Base-by-base conservation (phyloP, 1,140 invertebrate genomes). In the Plutomurus gul region DNA sequence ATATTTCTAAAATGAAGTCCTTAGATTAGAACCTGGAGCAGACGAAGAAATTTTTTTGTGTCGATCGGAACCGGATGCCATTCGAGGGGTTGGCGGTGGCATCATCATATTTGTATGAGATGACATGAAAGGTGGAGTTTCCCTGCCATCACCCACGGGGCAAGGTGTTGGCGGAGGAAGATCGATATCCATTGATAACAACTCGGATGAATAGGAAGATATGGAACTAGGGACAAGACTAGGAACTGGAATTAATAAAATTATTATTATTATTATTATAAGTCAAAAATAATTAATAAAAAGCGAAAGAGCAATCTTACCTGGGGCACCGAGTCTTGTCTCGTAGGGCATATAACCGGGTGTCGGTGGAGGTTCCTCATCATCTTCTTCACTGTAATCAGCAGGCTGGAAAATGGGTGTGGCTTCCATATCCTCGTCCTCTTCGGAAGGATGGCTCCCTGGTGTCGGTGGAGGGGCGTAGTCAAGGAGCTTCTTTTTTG, bases 381-480 rank as follows among this genome's bases (percentile, higher is more conserved):
- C 10, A 43, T 65, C 56, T 4, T n/a, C 27, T 13, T 65, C 56
- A 11, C 30, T n/a, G 36, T 33, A 65, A 0, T 25, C 27, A 1
- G 27, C 16, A 1, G 36, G 27, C 10, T 43, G 10, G 36, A 65
- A 65, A 8, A 65, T 65, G 5, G 56, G 56, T 0, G 56, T 65
- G 8, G 56, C 27, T 65, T 65, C 56, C 56, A 65, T 65, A 7
- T 65, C 56, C n/a, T 65, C 56, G 18, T 65, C 46, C n/a, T 49
- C 56, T 33, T 65, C 56, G 5, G 56, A 65, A 1, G 56, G 56
- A 33, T 65, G 56, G 16, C 56, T 65, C 18, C 56, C 56, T 11
- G 56, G 56, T 1, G 56, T 65, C 18, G 56, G 56, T 0, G 56
- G 56, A 0, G 56, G 56, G 1, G 30, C 56, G 20, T 33, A 65